Evolutionary conservation across 35 echinoderm and acorn worm species (phyloP).

Genomic region (Stichopus chloronotus): DNA sequence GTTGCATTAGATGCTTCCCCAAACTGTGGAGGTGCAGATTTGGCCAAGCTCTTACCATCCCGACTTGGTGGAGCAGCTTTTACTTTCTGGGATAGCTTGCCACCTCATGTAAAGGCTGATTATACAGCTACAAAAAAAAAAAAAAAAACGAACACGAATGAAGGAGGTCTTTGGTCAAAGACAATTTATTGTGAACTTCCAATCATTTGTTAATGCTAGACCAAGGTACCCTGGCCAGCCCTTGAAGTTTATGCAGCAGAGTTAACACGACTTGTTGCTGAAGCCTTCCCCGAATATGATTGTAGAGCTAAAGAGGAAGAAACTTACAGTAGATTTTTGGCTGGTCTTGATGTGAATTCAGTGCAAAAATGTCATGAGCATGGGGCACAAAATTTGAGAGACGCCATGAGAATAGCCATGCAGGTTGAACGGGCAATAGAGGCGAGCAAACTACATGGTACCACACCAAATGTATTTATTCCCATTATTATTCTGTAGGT

Average conservation of each 20-base stretch:
- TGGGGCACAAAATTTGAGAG: slow-evolving; percentile 19
- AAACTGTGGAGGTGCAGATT: no score
- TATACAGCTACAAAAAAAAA: no score
- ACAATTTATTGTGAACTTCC: slow-evolving; percentile 14
- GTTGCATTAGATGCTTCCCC: no score
- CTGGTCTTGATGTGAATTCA: slow-evolving; percentile 19
- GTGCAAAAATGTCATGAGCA: slow-evolving; percentile 70
- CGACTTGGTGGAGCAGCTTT: no score
- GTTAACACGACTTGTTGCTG: no score
- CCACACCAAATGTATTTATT: slow-evolving; percentile 1
- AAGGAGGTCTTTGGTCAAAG: slow-evolving; percentile 30
- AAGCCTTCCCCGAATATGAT: slow-evolving; percentile 56
- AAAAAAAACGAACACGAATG: no score
- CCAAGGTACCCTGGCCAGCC: slow-evolving; percentile 21
- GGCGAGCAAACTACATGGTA: background rate
- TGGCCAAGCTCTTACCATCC: no score
- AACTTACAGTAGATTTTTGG: slow-evolving; percentile 61
- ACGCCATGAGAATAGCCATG: slow-evolving; percentile 38
- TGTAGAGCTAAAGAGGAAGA: slow-evolving; percentile 26
- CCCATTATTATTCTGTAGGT: background rate
- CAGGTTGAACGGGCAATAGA: slow-evolving; percentile 32
- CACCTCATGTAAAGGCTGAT: no score
- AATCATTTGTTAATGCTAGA: slow-evolving; percentile 36
- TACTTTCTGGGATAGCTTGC: no score
- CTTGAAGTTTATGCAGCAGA: slow-evolving; percentile 63